Percentiles rank a stretch among this genome's conserved stretches.
These are phyloP conservation scores for Stegophylla sp. DNA, from an alignment of 2,888 invertebrate species.

Conservation along the genomic window DNA sequence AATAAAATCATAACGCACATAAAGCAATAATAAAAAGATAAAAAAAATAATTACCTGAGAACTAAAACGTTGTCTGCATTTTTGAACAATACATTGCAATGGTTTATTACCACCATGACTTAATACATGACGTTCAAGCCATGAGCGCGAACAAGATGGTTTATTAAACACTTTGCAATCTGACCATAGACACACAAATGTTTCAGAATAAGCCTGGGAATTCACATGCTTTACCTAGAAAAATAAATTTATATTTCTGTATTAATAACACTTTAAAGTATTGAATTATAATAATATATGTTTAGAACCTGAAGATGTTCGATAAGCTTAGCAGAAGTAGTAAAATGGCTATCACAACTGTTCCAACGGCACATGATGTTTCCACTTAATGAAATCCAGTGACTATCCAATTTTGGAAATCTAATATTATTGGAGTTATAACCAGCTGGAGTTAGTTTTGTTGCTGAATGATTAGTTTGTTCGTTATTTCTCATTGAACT, in stretches of 20 bases:
- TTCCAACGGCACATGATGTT: constrained; percentile 75
- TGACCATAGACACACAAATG: constrained; percentile 90
- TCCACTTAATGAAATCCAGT: constrained; percentile 53
- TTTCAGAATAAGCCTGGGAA: constrained; percentile 81
- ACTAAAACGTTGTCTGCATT: constrained; percentile 81
- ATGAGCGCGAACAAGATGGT: constrained; percentile 88
- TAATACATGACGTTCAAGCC: constrained; percentile 91
- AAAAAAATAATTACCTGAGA: constrained; percentile 76
- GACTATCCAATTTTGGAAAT: constrained; percentile 51
- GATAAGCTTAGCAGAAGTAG: constrained; percentile 80
- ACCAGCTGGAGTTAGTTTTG: constrained; percentile 13
- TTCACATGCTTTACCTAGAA: constrained; percentile 81
- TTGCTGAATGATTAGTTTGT: constrained; percentile 17
- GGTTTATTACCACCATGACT: constrained; percentile 92
- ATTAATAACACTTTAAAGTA: neutral
- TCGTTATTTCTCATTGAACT: constrained; percentile 38
- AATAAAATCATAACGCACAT: neutral
- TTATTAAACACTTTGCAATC: constrained; percentile 94
- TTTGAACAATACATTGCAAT: constrained; percentile 93
- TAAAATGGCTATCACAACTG: constrained; percentile 80
- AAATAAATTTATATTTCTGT: constrained; percentile 37
- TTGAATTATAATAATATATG: constrained; percentile 19
- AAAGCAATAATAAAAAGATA: neutral
- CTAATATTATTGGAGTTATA: constrained; percentile 40
- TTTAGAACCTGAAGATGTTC: constrained; percentile 82